phyloP scores from a whole-genome alignment of 2,797 vertebrate species.

The Urosaurus nigricauda region DNA sequence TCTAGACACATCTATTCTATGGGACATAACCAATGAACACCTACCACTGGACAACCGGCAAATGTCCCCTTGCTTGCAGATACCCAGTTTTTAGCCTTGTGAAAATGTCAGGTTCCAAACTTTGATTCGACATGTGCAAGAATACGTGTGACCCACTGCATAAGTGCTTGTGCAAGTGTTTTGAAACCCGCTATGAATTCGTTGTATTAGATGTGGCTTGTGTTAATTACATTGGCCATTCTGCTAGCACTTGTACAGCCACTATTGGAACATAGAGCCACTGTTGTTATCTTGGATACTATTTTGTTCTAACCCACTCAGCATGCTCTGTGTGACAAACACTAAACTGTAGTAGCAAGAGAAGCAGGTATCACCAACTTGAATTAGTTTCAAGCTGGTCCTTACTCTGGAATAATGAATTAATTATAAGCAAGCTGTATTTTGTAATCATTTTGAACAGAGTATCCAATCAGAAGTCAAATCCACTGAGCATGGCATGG shows the following conservation, averaged over 20 bases:
- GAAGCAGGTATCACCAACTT: background rate
- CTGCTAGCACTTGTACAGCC: background rate
- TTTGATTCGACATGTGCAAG: background rate
- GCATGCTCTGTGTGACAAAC: background rate
- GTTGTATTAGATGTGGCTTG: background rate
- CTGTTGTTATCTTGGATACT: background rate
- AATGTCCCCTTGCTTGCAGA: background rate
- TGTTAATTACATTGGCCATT: background rate
- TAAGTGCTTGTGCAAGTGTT: background rate
- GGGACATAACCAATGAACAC: background rate
- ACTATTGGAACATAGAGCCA: background rate
- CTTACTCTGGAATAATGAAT: background rate
- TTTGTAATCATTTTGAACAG: background rate
- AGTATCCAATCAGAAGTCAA: slow-evolving; percentile 8
- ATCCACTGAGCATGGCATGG: background rate
- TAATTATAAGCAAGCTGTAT: background rate
- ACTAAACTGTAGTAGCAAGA: background rate
- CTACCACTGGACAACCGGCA: background rate
- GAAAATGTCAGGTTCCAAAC: background rate
- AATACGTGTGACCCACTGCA: background rate
- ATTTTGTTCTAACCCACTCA: background rate
- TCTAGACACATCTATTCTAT: background rate
- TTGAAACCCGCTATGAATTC: background rate
- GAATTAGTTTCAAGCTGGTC: slow-evolving; percentile 10
- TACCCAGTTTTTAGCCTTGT: background rate